Base-by-base conservation (phyloP, 2,797 vertebrate species). In the Ispidina picta region DNA sequence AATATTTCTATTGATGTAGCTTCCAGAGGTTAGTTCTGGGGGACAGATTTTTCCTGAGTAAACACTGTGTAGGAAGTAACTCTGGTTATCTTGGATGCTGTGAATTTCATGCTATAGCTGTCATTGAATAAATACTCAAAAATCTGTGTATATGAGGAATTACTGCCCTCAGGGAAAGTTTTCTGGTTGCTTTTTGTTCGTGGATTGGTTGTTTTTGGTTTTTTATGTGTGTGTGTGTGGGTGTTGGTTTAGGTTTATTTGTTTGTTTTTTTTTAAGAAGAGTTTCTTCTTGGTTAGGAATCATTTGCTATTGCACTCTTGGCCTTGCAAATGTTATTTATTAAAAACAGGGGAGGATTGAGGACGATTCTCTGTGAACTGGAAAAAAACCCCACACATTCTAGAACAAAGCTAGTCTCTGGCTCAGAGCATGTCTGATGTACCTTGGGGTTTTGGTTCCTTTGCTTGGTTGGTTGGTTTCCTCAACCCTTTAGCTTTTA, bases 61-160 rank as follows among this genome's bases (percentile, higher is more conserved):
- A 96, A 92, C 63, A 93, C 64, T 85, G 16, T 33, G 26, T 56
- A 70, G 82, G 84, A 96, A 95, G 22, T 70, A 95, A 76, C 39
- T 71, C 23, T 86, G 84, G 81, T 94, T 87, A 82, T 97, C 81
- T 77, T 76, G 44, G 25, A 66, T 85, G 16, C 60, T 89, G 29
- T 80, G 75, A 93, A 86, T 95, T 87, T 79, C 85, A 92, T 76
- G 81, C 54, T 91, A 18, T 52, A 83, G 52, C 19, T 85, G 25
- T 90, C 73, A 39, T 15, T 86, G 62, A 66, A 19, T 80, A 16
- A 21, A 76, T 28, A 73, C 89, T 52, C 66, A 89, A 90, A 85
- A 64, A 84, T 37, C 29, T 92, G 63, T 83, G 25, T 16, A 80
- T 46, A 75, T 79, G 83, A 94, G 5, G 15, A 93, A 92, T 90